Conservation (phyloP, 2,797 vertebrate species). For the Telmatherina bonti region DNA sequence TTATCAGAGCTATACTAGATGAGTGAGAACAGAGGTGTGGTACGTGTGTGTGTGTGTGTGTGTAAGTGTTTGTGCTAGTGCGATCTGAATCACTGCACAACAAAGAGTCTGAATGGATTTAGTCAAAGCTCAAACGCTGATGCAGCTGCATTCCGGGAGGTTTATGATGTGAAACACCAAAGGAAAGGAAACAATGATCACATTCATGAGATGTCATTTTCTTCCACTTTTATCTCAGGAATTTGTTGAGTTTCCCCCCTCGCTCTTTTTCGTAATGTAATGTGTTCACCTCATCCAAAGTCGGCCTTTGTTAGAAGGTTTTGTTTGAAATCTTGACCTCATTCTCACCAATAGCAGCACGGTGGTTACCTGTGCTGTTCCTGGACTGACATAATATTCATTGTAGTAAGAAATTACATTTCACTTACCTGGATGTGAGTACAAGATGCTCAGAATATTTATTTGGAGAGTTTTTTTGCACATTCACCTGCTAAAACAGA, state of each 20-base stretch:
- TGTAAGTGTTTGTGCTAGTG: constrained; percentile 36
- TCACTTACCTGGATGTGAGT: background rate
- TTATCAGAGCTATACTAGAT: constrained; percentile 71
- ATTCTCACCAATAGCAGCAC: constrained; percentile 47
- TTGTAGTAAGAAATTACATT: background rate
- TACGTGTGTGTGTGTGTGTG: constrained; percentile 40
- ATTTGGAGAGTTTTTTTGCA: background rate
- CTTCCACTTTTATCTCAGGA: constrained; percentile 80
- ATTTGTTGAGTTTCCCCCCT: constrained; percentile 53
- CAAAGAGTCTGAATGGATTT: constrained; percentile 81
- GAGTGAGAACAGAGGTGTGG: constrained; percentile 72
- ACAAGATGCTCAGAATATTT: background rate
- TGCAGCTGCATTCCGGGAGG: constrained; percentile 81
- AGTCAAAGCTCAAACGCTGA: constrained; percentile 81
- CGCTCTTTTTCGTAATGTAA: constrained; percentile 57
- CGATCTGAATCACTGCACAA: constrained; percentile 82
- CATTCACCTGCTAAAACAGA: background rate
- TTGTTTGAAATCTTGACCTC: constrained; percentile 55
- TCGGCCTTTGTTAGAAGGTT: constrained; percentile 53
- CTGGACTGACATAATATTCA: constrained; percentile 1
- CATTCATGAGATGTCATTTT: constrained; percentile 85
- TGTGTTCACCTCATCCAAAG: constrained; percentile 61
- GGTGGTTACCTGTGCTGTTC: constrained; percentile 19
- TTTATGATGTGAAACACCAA: constrained; percentile 88
- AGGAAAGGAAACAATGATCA: constrained; percentile 83